Conservation (phyloP, 2,888 invertebrate genomes). For the Hipparchia semele region DNA sequence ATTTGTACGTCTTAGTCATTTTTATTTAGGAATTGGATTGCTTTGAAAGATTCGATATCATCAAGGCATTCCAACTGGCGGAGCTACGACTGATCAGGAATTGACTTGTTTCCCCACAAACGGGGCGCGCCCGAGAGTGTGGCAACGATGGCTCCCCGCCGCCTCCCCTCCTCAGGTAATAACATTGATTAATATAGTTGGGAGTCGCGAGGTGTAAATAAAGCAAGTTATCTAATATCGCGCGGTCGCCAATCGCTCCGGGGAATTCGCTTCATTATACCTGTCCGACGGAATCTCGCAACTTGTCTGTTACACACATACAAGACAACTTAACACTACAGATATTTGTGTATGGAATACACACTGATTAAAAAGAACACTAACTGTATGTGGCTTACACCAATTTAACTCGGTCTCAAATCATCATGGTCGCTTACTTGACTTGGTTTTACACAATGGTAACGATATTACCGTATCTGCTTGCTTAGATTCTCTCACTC, state of each 20-base stretch:
- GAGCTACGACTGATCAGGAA: too few relatives aligned
- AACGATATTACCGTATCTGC: too few relatives aligned
- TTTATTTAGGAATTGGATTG: too few relatives aligned
- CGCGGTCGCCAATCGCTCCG: conserved; percentile 50
- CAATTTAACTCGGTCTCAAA: too few relatives aligned
- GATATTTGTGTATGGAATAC: background rate
- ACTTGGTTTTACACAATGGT: too few relatives aligned
- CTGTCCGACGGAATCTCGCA: background rate
- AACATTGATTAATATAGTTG: conserved; percentile 80
- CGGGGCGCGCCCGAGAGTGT: background rate
- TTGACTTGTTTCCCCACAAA: too few relatives aligned
- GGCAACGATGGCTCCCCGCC: conserved; percentile 24
- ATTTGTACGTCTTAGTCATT: too few relatives aligned
- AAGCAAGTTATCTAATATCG: conserved; percentile 76
- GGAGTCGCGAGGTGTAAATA: conserved; percentile 65
- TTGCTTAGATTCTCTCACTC: too few relatives aligned
- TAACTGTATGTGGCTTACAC: too few relatives aligned
- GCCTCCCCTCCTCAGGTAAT: conserved; percentile 60
- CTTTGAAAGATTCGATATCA: too few relatives aligned
- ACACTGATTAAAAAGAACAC: background rate
- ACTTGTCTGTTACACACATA: background rate
- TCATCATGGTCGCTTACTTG: too few relatives aligned
- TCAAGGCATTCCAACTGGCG: too few relatives aligned
- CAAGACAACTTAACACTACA: background rate
- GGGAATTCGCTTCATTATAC: background rate